Evolutionary conservation across 37 sponge, comb jelly and placozoan species (phyloP).

Genomic region (Petrosia ficiformis): DNA sequence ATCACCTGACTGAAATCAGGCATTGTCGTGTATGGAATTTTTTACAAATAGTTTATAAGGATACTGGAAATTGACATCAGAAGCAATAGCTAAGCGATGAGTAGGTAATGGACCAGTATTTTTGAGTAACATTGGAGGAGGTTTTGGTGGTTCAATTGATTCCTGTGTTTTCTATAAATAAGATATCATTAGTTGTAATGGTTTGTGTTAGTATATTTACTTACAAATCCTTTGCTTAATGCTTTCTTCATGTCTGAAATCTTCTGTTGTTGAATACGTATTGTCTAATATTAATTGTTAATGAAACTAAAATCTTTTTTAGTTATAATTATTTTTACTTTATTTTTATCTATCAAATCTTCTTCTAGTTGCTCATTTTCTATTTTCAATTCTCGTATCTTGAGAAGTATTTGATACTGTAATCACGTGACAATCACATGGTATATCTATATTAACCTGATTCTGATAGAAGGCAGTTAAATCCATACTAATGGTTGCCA

Average conservation of each 20-base stretch:
- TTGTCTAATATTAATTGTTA: slow-evolving; percentile 23
- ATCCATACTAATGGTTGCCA: too few species aligned
- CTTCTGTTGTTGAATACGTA: slow-evolving; percentile 70
- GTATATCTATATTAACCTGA: too few species aligned
- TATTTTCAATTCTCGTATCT: slow-evolving; percentile 26
- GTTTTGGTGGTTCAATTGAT: neutral
- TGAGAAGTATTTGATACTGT: neutral
- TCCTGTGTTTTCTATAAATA: neutral
- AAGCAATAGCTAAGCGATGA: neutral
- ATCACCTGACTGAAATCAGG: too few species aligned
- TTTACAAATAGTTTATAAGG: slow-evolving; percentile 4
- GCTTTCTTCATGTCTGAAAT: slow-evolving; percentile 74
- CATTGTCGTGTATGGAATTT: too few species aligned
- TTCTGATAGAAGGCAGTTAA: too few species aligned
- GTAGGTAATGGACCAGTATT: neutral
- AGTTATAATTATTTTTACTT: slow-evolving; percentile 9
- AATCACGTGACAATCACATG: too few species aligned
- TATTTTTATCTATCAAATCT: slow-evolving; percentile 49
- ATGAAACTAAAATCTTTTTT: neutral
- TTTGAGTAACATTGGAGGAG: too few species aligned
- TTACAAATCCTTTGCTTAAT: slow-evolving; percentile 60
- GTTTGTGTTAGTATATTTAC: too few species aligned
- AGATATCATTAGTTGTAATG: too few species aligned
- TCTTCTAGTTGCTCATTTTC: slow-evolving; percentile 31
- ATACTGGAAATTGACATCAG: slow-evolving; percentile 65